Evolutionary conservation across 1,140 invertebrate species (phyloP), one percentile per base, ranked within the genome.

Genomic region (Goniozus legneri): DNA sequence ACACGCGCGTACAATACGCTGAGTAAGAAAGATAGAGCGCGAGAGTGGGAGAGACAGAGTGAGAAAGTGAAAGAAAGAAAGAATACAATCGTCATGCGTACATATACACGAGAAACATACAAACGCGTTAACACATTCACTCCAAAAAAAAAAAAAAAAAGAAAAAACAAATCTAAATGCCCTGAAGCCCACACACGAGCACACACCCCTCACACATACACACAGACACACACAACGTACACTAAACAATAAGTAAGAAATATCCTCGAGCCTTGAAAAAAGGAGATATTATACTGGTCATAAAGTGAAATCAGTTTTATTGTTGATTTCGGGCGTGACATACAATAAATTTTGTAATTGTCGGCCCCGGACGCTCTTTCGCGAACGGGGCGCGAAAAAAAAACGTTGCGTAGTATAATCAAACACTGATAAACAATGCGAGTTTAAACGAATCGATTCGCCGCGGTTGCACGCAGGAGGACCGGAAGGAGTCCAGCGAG

Each of bases 381-480:
- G 51, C 62, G 56, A 52, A 45, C 56, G 55, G 55, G 64, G 42
- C 44, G 47, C 63, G 50, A 64, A 47, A n/a, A n/a, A n/a, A n/a
- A 63, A 69, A 63, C 60, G 66, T 74, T 74, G 69, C 71, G 69
- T 74, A 71, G 69, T 74, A 73, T 74, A 74, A 74, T 74, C 71
- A 71, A 70, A 71, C 64, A 63, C 56, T 65, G 65, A 67, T 62
- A 63, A 62, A 53, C 48, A 58, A 62, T 57, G 60, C 65, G 64
- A 65, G 56, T 62, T 60, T 64, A 40, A 54, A 62, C 63, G n/a
- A n/a, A n/a, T 58, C 60, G 61, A 65, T 54, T 57, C 42, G 57
- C 30, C 42, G 21, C 14, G 41, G 3, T 32, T 14, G 4, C 27
- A 40, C 36, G 16, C 4, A 24, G 13, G 27, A 40, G n/a, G n/a